Percentiles rank a stretch among this genome's conserved stretches.
phyloP scores from a whole-genome alignment of 2,113 vertebrate genomes.

The Cephalopterus ornatus region DNA sequence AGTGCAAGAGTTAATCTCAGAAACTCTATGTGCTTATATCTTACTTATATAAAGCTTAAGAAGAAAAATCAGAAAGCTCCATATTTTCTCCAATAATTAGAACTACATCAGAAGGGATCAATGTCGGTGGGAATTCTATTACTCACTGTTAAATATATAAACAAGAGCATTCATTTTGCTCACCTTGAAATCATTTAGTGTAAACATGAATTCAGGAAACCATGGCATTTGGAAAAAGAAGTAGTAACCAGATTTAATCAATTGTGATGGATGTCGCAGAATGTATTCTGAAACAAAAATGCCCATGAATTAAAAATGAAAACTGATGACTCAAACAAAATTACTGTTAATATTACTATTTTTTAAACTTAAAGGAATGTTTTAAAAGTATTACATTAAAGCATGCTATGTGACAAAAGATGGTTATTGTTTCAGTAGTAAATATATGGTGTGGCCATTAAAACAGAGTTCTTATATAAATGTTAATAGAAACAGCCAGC shows the following conservation, averaged over 20 bases:
- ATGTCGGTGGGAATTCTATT: neutral
- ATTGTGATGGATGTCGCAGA: conserved; percentile 90
- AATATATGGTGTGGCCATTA: neutral
- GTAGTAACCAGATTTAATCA: conserved; percentile 94
- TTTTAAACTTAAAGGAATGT: conserved; percentile 44
- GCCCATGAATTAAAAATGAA: conserved; percentile 64
- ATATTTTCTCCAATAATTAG: neutral
- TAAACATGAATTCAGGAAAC: conserved; percentile 97
- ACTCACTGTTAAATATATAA: conserved; percentile 46
- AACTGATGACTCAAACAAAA: conserved; percentile 50
- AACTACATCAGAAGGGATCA: neutral
- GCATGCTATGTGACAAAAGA: conserved; percentile 13
- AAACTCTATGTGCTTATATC: neutral
- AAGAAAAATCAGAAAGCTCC: neutral
- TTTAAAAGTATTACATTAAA: conserved; percentile 5
- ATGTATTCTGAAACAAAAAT: conserved; percentile 91
- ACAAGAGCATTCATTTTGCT: conserved; percentile 62
- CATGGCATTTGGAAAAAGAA: conserved; percentile 98
- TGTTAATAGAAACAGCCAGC: neutral
- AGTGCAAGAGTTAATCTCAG: neutral
- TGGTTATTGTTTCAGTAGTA: conserved; percentile 18
- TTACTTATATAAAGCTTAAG: neutral
- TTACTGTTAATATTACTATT: conserved; percentile 21
- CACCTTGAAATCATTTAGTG: conserved; percentile 99
- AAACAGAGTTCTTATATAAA: neutral